Percentiles rank a stretch among this genome's conserved stretches.
Conservation (phyloP, 2,888 invertebrate genomes). For the Aphidoletes aphidimyza region DNA sequence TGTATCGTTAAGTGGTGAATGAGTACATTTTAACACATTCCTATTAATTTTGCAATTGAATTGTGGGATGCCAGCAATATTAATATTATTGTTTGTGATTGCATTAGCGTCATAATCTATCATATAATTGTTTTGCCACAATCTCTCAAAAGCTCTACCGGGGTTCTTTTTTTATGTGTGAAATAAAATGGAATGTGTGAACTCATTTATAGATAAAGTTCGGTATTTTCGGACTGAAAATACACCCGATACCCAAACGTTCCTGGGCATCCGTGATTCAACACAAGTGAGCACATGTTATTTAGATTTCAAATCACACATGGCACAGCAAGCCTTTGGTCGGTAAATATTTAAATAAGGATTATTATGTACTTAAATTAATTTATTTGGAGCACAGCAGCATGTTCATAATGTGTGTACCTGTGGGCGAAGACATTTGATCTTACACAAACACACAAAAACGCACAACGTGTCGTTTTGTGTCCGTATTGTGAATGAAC, state of each 20-base stretch:
- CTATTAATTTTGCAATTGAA: too few species aligned
- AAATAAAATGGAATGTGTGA: not conserved
- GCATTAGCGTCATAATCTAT: not conserved
- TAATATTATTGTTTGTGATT: not conserved
- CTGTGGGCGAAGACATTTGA: not conserved
- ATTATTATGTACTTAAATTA: constrained; percentile 11
- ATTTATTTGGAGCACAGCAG: not conserved
- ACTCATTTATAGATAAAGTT: not conserved
- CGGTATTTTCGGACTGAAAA: too few species aligned
- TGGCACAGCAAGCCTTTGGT: not conserved
- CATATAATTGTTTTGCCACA: not conserved
- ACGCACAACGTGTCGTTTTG: too few species aligned
- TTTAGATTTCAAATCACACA: not conserved
- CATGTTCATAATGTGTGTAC: not conserved
- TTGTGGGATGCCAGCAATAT: too few species aligned
- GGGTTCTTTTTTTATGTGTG: too few species aligned
- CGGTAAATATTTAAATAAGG: constrained; percentile 12
- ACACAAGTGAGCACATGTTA: not conserved
- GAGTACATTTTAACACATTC: too few species aligned
- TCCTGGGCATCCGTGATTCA: not conserved
- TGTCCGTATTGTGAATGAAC: not conserved
- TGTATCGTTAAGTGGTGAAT: too few species aligned
- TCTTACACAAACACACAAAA: not conserved
- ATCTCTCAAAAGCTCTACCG: not conserved
- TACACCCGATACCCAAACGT: too few species aligned